Evolutionary conservation across 2,797 vertebrate species (phyloP), one percentile per base, ranked within the genome.

Genomic region (Telmatherina bonti): DNA sequence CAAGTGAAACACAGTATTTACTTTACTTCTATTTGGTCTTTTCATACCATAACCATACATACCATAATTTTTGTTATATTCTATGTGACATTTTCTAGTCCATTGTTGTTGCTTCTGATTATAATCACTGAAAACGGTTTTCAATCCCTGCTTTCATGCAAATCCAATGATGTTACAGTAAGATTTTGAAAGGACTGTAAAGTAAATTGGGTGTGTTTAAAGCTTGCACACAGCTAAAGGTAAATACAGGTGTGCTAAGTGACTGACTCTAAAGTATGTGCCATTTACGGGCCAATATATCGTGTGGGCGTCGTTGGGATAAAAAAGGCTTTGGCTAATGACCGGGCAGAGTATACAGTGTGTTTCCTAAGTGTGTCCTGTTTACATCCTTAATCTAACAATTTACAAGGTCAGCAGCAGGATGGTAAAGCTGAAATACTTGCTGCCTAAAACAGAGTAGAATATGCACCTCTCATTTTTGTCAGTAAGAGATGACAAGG

Each of bases 401-500:
- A 16, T 27, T 31, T 26, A 6, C 12, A 33, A 66, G 27, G 26
- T 41, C 35, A 65, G 49, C 55, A 51, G 24, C 29, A 45, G 13
- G 31, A 36, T 36, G 13, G 36, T 11, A n/a, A 51, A n/a, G 22
- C 22, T 24, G 49, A 51, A 11, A 51, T 51, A 26, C 26, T 24
- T 26, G 47, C 49, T 12, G 24, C n/a, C 5, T n/a, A 22, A n/a
- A 47, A 47, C 33, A 24, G 2, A 16, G 26, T 5, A 26, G 8
- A 15, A 26, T 3, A 36, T 2, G 6, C 5, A 12, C 36, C 35
- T 36, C 11, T 36, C 12, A 55, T 56, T 7, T 58, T 18, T 68
- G 24, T 18, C 59, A 30, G 9, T 52, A 73, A 83, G 68, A 74
- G 63, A 76, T 70, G n/a, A 62, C 76, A 84, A 87, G 62, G 75